These are phyloP conservation scores for Drosophila multiciliata DNA, from an alignment of 2,888 invertebrate species.

Conservation along the genomic window DNA sequence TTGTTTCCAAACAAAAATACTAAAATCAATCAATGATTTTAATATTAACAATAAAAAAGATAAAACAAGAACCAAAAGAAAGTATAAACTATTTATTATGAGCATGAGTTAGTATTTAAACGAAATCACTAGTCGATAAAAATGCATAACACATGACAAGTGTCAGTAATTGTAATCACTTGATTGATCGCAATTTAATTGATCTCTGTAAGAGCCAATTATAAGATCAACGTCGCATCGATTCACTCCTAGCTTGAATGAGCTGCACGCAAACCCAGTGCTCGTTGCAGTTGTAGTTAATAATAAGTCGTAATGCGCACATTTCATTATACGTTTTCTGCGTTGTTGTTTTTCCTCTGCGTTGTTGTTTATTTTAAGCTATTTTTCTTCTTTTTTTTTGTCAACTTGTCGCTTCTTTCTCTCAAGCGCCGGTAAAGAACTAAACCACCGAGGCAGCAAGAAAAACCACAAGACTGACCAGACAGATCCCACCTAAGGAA, in stretches of 20 bases:
- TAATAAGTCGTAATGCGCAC: constrained; percentile 53
- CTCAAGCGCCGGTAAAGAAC: constrained; percentile 73
- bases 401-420: constrained; percentile 37
- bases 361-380: background rate
- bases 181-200: constrained; percentile 37
- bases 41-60: background rate
- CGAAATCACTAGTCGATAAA: no score
- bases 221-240: constrained; percentile 33
- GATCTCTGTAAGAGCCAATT: constrained; percentile 36
- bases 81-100: background rate
- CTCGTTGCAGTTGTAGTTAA: constrained; percentile 1
- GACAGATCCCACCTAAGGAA: constrained; percentile 40
- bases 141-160: background rate
- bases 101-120: background rate
- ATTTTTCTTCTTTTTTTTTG: constrained; percentile 9
- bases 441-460: constrained; percentile 62
- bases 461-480: constrained; percentile 65
- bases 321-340: constrained; percentile 67
- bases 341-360: background rate
- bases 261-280: constrained; percentile 13
- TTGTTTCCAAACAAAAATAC: background rate
- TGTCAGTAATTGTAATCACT: constrained; percentile 31
- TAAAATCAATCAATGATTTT: background rate
- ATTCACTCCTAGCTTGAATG: constrained; percentile 18
- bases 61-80: background rate